Conservation (phyloP, 53 echinoderm and acorn worm species). For the Luidia sarsii region DNA sequence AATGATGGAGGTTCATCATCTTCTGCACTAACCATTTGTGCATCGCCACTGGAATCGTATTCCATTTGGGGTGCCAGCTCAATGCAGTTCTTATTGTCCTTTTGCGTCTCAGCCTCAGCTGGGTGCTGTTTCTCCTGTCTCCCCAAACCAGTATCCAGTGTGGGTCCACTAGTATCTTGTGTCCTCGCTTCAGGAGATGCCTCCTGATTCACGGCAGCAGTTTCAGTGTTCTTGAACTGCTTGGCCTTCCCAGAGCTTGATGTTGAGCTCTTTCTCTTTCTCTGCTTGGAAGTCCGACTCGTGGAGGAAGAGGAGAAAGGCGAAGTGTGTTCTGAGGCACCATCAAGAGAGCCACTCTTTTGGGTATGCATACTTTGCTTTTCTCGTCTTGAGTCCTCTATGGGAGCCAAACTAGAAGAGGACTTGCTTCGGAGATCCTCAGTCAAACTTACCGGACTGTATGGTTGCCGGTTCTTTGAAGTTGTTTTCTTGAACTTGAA, state of each 20-base stretch:
- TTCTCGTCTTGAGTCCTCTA: no score
- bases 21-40: slow-evolving; percentile 44
- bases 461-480: neutral
- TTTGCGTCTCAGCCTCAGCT: slow-evolving; percentile 9
- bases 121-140: neutral
- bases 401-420: no score
- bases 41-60: slow-evolving; percentile 24
- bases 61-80: slow-evolving; percentile 2
- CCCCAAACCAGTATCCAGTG: no score
- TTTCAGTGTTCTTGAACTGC: no score
- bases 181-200: no score
- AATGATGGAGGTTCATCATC: slow-evolving; percentile 7
- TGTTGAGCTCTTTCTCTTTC: slow-evolving; percentile 32
- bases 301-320: neutral
- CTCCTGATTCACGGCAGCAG: no score
- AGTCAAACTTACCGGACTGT: no score
- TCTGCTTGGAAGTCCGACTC: slow-evolving; percentile 7
- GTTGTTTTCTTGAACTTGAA: slow-evolving; percentile 10
- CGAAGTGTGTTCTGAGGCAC: neutral
- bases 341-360: no score
- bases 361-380: no score
- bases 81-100: neutral
- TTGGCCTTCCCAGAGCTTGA: slow-evolving; percentile 10
- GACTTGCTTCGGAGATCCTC: no score
- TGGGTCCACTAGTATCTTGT: no score